Base-by-base conservation (phyloP, 2,113 vertebrate species). In the Callocephalon fimbriatum region DNA sequence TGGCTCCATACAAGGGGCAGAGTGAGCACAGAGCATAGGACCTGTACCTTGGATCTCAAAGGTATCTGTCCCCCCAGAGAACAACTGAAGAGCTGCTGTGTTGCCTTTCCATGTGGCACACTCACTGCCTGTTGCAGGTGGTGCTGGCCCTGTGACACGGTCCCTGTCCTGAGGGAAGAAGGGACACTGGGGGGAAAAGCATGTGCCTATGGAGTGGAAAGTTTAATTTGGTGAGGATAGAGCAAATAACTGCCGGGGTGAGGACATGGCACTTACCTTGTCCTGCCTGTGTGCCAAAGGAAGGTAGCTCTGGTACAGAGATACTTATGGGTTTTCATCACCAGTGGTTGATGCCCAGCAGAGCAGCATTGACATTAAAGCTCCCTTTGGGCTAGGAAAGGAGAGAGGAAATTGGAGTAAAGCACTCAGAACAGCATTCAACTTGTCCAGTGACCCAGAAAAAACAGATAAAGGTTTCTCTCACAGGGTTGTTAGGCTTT, bases 61-160 rank as follows among this genome's bases (percentile, higher is more conserved):
- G 22, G 3, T 25, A 17, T 20, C 53, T 38, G 17, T 27, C 29
- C 68, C 40, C 18, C 0, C 6, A 18, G 17, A 47, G 27, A n/a
- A 50, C 35, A 75, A 38, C 25, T 14, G 6, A 22, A 11, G 2
- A 2, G 7, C 17, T 8, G 23, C n/a, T 13, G 2, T 27, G 8
- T 61, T 31, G 0, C 26, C 66, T 53, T 51, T 37, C 53, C 22
- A 6, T 3, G n/a, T 17, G 10, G 47, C n/a, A 53, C 23, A 22
- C 4, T 31, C 26, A 7, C 56, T 29, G 63, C 18, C 35, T 12
- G 1, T 8, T 19, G 26, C 25, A 32, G 56, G 40, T 1, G 1
- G 35, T 26, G 31, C 38, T 66, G 76, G 48, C 15, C n/a, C 3
- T 1, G 42, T 29, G 56, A 42, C 42, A 14, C 12, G 16, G 14